Evolutionary conservation across 2,888 invertebrate genomes (phyloP).

Genomic region (Ennomos quercinarius): DNA sequence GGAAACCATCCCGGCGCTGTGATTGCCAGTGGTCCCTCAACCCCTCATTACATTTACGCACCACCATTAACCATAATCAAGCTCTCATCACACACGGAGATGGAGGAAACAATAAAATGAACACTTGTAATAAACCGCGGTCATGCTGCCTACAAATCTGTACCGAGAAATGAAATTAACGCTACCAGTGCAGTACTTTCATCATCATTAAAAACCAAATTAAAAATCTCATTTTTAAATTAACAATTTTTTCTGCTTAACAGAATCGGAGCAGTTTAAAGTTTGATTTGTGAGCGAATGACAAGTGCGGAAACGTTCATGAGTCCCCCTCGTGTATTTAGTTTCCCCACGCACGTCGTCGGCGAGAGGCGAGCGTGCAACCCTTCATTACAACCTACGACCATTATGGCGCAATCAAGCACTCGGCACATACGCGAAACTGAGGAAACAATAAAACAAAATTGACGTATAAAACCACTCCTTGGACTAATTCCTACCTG

Average conservation of each 20-base stretch:
- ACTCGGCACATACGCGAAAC: conserved; percentile 81
- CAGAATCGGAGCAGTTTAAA: conserved; percentile 58
- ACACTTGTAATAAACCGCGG: conserved; percentile 59
- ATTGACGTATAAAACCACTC: conserved; percentile 80
- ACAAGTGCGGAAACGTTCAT: conserved; percentile 75
- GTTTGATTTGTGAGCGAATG: conserved; percentile 64
- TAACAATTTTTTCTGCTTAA: too few species aligned
- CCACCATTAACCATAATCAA: conserved; percentile 78
- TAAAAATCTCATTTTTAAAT: too few species aligned
- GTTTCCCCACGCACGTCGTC: conserved; percentile 70
- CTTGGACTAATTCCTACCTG: conserved; percentile 69
- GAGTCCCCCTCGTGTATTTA: conserved; percentile 70
- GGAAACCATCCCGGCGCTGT: conserved; percentile 58
- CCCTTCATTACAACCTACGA: conserved; percentile 79
- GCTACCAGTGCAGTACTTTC: conserved; percentile 16
- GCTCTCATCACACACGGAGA: conserved; percentile 75
- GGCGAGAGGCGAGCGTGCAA: conserved; percentile 68
- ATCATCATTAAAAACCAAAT: conserved; percentile 31
- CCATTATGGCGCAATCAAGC: conserved; percentile 81
- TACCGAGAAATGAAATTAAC: conserved; percentile 26
- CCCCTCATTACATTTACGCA: conserved; percentile 79
- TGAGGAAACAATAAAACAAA: conserved; percentile 81
- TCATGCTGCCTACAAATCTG: conserved; percentile 22
- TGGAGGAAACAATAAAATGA: conserved; percentile 74
- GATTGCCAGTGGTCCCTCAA: conserved; percentile 66